Conservation (phyloP, 2,113 vertebrate species). For the Dermatemys mawii region DNA sequence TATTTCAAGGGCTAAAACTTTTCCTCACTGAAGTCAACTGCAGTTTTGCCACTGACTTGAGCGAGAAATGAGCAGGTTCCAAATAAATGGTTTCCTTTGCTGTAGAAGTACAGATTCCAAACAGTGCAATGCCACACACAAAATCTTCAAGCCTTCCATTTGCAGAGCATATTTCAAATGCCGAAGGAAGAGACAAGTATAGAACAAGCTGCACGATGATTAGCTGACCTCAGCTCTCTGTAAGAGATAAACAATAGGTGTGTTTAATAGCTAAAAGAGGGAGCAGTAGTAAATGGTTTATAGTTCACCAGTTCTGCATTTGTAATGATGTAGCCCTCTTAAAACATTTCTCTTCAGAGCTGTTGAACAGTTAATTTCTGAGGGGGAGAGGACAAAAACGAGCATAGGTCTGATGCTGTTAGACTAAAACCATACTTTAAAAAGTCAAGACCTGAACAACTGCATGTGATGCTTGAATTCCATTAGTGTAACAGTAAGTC, state of each 20-base stretch:
- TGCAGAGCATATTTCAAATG: neutral
- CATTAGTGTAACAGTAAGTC: neutral
- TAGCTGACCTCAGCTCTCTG: neutral
- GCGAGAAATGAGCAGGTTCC: neutral
- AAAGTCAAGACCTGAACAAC: constrained; percentile 38
- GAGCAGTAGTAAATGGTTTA: neutral
- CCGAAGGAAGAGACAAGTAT: neutral
- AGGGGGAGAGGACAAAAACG: neutral
- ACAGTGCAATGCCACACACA: neutral
- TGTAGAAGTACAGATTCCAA: neutral
- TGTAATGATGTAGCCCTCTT: neutral
- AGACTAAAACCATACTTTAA: constrained; percentile 48
- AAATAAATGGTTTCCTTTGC: neutral
- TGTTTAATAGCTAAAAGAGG: neutral
- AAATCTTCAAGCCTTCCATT: neutral
- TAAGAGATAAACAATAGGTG: neutral
- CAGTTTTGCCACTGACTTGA: neutral
- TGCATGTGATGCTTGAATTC: constrained; percentile 42
- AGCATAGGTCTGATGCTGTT: constrained; percentile 23
- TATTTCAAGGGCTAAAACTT: neutral
- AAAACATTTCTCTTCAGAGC: constrained; percentile 27
- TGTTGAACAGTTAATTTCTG: constrained; percentile 38
- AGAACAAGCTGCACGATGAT: neutral
- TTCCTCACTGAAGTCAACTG: neutral
- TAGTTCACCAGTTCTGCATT: constrained; percentile 22